Evolutionary conservation across 2,797 vertebrate species (phyloP), one percentile per base, ranked within the genome.

Genomic region (Xenentodon cancila): DNA sequence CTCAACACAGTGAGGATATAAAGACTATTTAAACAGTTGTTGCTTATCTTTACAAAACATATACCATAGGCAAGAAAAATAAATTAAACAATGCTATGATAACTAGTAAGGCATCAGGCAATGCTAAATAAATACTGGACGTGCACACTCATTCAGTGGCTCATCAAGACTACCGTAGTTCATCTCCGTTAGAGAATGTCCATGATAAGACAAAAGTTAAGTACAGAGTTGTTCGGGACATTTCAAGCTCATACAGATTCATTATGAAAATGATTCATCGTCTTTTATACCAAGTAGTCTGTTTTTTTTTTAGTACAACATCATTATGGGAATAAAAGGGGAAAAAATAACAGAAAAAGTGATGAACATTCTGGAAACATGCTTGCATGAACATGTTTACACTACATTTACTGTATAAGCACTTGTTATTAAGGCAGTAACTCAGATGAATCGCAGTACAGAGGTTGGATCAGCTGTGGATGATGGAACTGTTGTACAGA

Each of bases 391-490:
- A 87, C 69, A 89, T 78, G 69, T 85, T 77, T 59, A 83, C 65
- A 78, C 69, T 88, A 84, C 68, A 75, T 69, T 75, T 40, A 40
- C 37, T 40, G 37, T 61, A 84, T 75, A 88, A 90, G 86, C 88
- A 91, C 85, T 91, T 82, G 67, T 66, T 80, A 68, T 92, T 94
- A 94, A 94, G 92, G 93, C 92, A 91, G 85, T 69, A 65, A 77
- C 67, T 79, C 67, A 59, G 68, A 87, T 81, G 63, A 80, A 87
- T 59, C 54, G 71, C 66, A 79, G 66, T 68, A 67, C 78, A 87
- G 55, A 75, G 57, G 59, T 60, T n/a, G 59, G 54, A 51, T 34
- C 59, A 64, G 58, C 75, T 70, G 71, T 68, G 59, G 40, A 70
- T 53, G 72, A 69, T 59, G 48, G 77, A 49, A 58, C 60, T 34